Conservation (phyloP, 37 sponge, comb jelly and placozoan genomes). For the Halisarca cf. caerulea region DNA sequence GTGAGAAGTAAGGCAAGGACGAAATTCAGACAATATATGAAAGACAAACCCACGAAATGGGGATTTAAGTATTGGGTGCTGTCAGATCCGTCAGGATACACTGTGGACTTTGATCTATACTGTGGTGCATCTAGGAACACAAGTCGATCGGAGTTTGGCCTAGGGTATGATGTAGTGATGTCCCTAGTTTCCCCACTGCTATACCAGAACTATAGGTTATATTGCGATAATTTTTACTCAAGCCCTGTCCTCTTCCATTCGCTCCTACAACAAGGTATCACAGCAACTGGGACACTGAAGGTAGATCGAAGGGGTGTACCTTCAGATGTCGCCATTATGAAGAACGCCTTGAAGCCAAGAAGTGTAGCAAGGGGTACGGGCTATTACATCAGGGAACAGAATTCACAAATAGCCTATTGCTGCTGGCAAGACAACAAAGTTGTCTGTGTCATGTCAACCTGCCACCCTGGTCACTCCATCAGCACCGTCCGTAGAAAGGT, state of each 20-base stretch:
- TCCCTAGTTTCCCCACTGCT: neutral
- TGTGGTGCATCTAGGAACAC: neutral
- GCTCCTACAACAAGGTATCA: neutral
- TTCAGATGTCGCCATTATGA: neutral
- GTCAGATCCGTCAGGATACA: too few species aligned
- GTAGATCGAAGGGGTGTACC: neutral
- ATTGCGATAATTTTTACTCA: neutral
- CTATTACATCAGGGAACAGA: neutral
- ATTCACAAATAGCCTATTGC: neutral
- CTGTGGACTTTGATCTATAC: too few species aligned
- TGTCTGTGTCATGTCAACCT: neutral
- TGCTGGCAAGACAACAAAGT: neutral
- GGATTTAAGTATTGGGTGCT: too few species aligned
- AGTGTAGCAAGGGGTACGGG: neutral
- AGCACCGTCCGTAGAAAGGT: neutral
- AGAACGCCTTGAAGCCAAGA: neutral
- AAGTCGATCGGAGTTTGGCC: too few species aligned
- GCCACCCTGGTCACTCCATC: neutral
- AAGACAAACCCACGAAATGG: too few species aligned
- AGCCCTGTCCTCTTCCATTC: neutral
- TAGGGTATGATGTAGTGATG: neutral
- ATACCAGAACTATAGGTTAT: neutral
- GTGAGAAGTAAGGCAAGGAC: too few species aligned
- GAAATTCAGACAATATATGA: too few species aligned
- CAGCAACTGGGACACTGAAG: neutral